These are phyloP conservation scores for Oegoconia quadripuncta DNA, from an alignment of 2,888 invertebrate genomes.

Conservation along the genomic window DNA sequence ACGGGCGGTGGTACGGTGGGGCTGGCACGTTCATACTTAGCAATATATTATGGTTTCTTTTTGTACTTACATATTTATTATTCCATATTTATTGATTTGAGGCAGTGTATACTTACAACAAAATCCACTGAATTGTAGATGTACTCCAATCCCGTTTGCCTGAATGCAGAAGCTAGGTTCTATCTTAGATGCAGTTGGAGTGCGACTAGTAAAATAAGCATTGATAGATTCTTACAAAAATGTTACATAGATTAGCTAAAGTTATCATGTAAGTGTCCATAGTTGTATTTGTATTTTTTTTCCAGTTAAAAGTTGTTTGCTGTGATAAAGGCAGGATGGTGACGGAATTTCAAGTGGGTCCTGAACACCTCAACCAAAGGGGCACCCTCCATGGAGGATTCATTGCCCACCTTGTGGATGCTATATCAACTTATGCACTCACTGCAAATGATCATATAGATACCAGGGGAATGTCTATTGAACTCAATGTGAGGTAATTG, in stretches of 20 bases:
- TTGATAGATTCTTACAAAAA: not conserved
- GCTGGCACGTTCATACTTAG: no score
- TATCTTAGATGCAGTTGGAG: not conserved
- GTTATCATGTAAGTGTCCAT: not conserved
- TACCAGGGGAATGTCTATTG: conserved; percentile 88
- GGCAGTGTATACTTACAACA: no score
- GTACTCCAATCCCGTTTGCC: not conserved
- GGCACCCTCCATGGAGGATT: conserved; percentile 93
- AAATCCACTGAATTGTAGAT: no score
- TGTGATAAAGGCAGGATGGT: conserved; percentile 85
- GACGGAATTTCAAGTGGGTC: conserved; percentile 86
- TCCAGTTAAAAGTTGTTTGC: conserved; percentile 55
- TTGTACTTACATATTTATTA: no score
- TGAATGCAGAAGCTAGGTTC: not conserved
- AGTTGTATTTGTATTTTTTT: conserved; percentile 8
- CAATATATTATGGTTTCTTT: no score
- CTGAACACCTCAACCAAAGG: conserved; percentile 85
- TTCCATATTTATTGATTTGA: no score
- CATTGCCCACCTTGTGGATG: conserved; percentile 86
- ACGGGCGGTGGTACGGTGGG: no score
- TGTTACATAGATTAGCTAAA: not conserved
- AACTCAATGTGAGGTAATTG: conserved; percentile 87
- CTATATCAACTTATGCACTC: conserved; percentile 88
- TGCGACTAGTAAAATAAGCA: not conserved
- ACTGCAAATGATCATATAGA: conserved; percentile 81